Evolutionary conservation across 2,888 invertebrate species (phyloP).

Genomic region (Lycaena phlaeas): DNA sequence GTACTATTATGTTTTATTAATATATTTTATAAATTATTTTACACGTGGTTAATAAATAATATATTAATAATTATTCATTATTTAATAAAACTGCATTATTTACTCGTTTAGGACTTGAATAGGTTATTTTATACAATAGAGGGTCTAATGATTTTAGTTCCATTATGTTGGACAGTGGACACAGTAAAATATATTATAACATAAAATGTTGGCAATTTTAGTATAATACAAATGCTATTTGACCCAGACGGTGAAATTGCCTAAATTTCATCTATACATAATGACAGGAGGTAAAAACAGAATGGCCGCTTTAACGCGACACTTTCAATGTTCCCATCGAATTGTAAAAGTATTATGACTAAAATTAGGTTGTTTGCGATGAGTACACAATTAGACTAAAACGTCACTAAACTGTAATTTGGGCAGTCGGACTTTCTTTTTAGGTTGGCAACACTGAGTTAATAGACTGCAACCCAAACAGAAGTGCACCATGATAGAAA

Average conservation of each 20-base stretch:
- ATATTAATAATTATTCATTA: no score
- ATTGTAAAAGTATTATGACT: constrained; percentile 30
- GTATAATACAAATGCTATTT: neutral
- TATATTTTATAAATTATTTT: no score
- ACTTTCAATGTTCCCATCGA: constrained; percentile 26
- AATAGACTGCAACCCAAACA: constrained; percentile 53
- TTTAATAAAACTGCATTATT: no score
- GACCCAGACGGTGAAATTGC: neutral
- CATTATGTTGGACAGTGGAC: no score
- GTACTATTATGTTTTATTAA: no score
- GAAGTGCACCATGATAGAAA: constrained; percentile 28
- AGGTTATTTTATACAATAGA: no score
- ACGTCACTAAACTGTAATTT: constrained; percentile 60
- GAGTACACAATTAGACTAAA: constrained; percentile 62
- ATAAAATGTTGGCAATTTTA: no score
- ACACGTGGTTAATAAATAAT: no score
- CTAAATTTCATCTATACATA: neutral
- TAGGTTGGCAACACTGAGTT: constrained; percentile 28
- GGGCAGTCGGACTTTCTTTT: constrained; percentile 18
- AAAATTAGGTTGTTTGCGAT: constrained; percentile 30
- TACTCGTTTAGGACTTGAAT: no score
- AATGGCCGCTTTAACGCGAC: neutral
- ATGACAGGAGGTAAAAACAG: neutral
- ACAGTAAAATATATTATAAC: no score
- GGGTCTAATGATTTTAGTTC: no score